These are phyloP conservation scores for Oxygymnocypris stewartii DNA, from an alignment of 2,113 vertebrate genomes.

Conservation along the genomic window DNA sequence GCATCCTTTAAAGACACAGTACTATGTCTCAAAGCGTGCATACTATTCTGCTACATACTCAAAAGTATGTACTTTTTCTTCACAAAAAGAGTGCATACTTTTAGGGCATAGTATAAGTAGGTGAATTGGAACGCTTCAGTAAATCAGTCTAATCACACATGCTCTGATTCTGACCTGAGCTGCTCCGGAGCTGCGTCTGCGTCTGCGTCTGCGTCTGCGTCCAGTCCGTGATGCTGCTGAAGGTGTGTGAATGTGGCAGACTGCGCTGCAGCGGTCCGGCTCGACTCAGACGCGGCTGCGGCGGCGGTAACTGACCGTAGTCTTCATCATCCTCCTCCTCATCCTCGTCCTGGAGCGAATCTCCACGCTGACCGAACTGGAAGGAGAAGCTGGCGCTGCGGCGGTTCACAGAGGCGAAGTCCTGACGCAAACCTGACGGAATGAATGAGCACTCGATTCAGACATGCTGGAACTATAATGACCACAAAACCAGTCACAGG, in stretches of 20 bases:
- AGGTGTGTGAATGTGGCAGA: constrained; percentile 89
- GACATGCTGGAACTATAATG: no score
- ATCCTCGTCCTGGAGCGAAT: constrained; percentile 78
- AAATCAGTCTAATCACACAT: no score
- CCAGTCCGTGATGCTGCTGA: constrained; percentile 90
- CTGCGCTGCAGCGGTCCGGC: constrained; percentile 78
- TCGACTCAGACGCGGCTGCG: constrained; percentile 84
- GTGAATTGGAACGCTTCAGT: background rate
- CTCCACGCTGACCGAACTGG: constrained; percentile 78
- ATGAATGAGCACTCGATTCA: no score
- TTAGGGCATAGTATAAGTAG: no score
- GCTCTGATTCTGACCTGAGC: constrained; percentile 76
- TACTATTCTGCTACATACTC: no score
- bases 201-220: constrained; percentile 55
- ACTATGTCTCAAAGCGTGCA: no score
- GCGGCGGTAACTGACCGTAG: constrained; percentile 84
- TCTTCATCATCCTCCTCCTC: constrained; percentile 84
- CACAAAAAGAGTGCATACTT: no score
- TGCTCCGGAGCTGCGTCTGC: constrained; percentile 73
- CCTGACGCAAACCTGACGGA: constrained; percentile 88
- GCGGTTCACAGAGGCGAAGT: constrained; percentile 83
- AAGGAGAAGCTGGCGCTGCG: constrained; percentile 82
- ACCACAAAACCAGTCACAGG: no score
- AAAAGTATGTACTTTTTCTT: no score
- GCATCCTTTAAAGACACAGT: no score